A percentile compares a stretch with the other conserved stretches of the same genome.
These are phyloP conservation scores for Maconellicoccus hirsutus DNA, from an alignment of 1,140 invertebrate genomes.

Conservation along the genomic window DNA sequence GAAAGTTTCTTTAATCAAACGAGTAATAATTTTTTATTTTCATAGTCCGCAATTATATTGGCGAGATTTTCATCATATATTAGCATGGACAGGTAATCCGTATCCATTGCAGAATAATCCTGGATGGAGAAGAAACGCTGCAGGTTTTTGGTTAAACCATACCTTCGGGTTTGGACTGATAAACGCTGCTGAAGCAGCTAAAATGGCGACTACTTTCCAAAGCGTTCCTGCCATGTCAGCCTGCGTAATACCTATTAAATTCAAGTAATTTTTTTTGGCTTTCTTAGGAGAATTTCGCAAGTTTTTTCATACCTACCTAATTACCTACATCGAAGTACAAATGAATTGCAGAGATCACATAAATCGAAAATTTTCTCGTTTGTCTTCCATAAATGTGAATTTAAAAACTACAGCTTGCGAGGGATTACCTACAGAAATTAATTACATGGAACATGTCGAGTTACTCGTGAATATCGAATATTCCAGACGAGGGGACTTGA, in stretches of 20 bases:
- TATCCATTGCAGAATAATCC: conserved; percentile 50
- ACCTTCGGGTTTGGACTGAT: conserved; percentile 85
- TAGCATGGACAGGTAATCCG: conserved; percentile 69
- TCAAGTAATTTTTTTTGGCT: neutral
- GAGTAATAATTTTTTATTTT: neutral
- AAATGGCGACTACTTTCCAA: conserved; percentile 60
- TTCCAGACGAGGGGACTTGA: conserved; percentile 55
- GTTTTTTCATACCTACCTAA: no score
- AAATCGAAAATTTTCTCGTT: neutral
- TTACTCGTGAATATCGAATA: conserved; percentile 54
- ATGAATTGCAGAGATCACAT: neutral
- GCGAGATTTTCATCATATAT: conserved; percentile 82
- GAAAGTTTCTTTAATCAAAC: neutral
- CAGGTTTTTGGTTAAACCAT: conserved; percentile 57
- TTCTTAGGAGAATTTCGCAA: no score
- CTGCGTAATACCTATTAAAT: conserved; percentile 37
- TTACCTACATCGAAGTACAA: no score
- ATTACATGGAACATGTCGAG: conserved; percentile 72
- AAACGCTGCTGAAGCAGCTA: conserved; percentile 68
- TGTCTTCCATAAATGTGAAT: conserved; percentile 29
- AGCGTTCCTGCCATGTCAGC: conserved; percentile 57
- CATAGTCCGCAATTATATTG: conserved; percentile 67
- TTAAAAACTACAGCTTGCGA: conserved; percentile 40
- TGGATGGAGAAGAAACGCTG: conserved; percentile 59
- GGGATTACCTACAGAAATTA: conserved; percentile 39